These are phyloP conservation scores for Thecophora atra DNA, from an alignment of 2,888 invertebrate genomes.

Conservation along the genomic window DNA sequence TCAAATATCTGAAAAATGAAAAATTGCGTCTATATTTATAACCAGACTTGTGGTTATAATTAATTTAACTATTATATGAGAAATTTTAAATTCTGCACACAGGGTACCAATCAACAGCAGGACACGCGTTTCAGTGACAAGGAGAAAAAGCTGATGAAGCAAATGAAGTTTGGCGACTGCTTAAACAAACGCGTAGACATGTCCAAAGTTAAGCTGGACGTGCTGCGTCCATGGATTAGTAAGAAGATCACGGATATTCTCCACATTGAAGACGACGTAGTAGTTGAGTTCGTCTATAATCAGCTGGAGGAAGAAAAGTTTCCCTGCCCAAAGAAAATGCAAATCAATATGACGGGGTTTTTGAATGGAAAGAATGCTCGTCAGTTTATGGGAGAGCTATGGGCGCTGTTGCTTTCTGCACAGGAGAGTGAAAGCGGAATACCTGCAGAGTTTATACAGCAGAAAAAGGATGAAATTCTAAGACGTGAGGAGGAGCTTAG, in stretches of 20 bases:
- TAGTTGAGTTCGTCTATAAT: constrained; percentile 98
- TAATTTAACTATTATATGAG: not conserved
- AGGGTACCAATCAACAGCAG: constrained; percentile 99
- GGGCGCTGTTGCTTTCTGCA: constrained; percentile 94
- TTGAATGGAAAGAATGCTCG: constrained; percentile 97
- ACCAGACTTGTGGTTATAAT: not conserved
- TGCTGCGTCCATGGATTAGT: constrained; percentile 98
- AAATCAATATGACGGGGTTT: constrained; percentile 99
- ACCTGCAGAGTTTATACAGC: constrained; percentile 91
- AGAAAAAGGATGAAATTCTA: constrained; percentile 96
- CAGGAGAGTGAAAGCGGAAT: constrained; percentile 96
- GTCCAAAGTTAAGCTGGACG: constrained; percentile 97
- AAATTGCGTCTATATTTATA: not conserved
- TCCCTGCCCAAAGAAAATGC: constrained; percentile 98
- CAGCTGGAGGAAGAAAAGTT: constrained; percentile 93
- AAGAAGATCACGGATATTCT: constrained; percentile 95
- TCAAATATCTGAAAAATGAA: not conserved
- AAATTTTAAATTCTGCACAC: not conserved
- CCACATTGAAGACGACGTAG: constrained; percentile 98
- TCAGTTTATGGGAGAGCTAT: constrained; percentile 96
- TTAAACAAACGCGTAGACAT: constrained; percentile 96
- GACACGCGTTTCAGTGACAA: constrained; percentile 99
- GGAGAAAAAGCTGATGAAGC: constrained; percentile 98
- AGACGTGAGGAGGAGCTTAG: constrained; percentile 71
- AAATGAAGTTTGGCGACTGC: constrained; percentile 97